These are phyloP conservation scores for Mellilla xanthometata DNA, from an alignment of 2,888 invertebrate genomes.

Conservation along the genomic window DNA sequence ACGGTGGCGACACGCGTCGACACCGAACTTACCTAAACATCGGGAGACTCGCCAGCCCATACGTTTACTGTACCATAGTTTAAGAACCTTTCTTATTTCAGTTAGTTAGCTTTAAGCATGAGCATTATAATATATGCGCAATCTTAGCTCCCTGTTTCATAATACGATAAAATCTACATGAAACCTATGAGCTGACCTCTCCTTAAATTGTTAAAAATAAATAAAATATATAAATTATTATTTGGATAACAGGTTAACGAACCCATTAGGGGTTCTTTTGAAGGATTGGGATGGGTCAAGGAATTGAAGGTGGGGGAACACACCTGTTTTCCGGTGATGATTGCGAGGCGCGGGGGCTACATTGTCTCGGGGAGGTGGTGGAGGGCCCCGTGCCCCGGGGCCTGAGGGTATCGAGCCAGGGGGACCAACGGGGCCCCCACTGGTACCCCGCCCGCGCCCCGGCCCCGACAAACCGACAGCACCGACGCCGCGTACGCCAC, in stretches of 20 bases:
- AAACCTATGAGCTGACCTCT: conserved; percentile 40
- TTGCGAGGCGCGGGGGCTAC: conserved; percentile 73
- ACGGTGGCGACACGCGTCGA: conserved; percentile 60
- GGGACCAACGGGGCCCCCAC: conserved; percentile 42
- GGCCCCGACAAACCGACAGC: conserved; percentile 44
- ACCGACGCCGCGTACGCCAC: conserved; percentile 42
- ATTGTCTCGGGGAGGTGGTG: conserved; percentile 91
- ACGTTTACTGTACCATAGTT: too few relatives aligned
- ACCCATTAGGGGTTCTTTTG: conserved; percentile 2
- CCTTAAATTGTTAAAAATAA: conserved; percentile 40
- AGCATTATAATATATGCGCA: neutral
- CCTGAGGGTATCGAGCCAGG: conserved; percentile 61
- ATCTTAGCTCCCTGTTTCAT: neutral
- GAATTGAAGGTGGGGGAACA: conserved; percentile 31
- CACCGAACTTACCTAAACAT: conserved; percentile 74
- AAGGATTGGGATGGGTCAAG: neutral
- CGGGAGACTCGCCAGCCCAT: conserved; percentile 37
- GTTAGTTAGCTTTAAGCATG: too few relatives aligned
- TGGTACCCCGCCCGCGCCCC: conserved; percentile 43
- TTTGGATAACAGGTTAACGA: neutral
- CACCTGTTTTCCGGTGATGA: conserved; percentile 77
- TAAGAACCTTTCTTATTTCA: too few relatives aligned
- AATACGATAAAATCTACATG: neutral
- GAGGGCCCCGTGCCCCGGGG: conserved; percentile 94
- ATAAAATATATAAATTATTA: conserved; percentile 19